Evolutionary conservation across 2,113 vertebrate species (phyloP).

Genomic region (Phasianus colchicus): DNA sequence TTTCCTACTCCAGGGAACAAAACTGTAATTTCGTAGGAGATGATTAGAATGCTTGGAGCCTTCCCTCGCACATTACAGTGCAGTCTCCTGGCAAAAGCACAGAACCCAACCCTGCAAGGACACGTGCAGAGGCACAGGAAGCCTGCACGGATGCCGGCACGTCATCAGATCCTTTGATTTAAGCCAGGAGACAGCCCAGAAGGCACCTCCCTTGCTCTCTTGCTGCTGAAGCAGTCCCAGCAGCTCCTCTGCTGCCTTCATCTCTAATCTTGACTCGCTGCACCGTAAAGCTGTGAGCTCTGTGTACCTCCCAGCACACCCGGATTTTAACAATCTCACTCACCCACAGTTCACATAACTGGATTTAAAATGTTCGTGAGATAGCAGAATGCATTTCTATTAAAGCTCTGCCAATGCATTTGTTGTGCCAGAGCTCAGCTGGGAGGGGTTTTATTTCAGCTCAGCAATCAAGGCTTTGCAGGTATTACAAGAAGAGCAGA

Average conservation of each 20-base stretch:
- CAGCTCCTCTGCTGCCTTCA: not conserved
- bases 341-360: not conserved
- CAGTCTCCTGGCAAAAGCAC: not conserved
- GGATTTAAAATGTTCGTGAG: slow-evolving; percentile 4
- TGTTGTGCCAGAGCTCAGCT: slow-evolving; percentile 2
- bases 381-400: not conserved
- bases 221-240: not conserved
- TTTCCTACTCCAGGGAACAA: slow-evolving; percentile 70
- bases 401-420: not conserved
- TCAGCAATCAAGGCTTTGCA: not conserved
- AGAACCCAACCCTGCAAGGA: not conserved
- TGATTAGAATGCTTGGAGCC: slow-evolving; percentile 67
- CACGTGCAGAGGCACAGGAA: accelerated
- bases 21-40: slow-evolving; percentile 52
- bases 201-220: not conserved
- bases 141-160: not conserved
- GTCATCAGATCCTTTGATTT: not conserved
- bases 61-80: not conserved
- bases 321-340: slow-evolving; percentile 9
- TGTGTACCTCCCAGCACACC: not conserved
- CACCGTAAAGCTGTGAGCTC: not conserved
- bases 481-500: not conserved
- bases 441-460: not conserved
- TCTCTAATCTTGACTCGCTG: slow-evolving; percentile 15
- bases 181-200: not conserved